Base-by-base conservation (phyloP, 2,113 vertebrate genomes). In the Garra rufa region DNA sequence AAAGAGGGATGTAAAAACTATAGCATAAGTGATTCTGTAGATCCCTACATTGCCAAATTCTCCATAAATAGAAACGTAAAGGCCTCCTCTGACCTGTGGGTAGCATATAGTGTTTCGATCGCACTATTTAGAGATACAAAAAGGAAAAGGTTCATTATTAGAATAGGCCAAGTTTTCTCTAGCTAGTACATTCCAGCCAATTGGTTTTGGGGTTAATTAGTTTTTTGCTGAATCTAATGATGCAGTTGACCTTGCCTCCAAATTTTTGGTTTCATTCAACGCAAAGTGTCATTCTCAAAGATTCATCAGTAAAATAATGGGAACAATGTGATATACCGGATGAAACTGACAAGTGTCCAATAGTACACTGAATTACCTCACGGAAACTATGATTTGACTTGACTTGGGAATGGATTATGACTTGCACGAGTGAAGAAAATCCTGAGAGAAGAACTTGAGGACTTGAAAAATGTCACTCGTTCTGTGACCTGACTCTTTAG, bases 51-150 rank as follows among this genome's bases (percentile, higher is more conserved):
- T 85, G 76, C 71, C 77, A 81, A n/a, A 69, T 81, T 67, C 63
- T 69, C 10, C 44, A 74, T 61, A 75, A 30, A 69, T 38, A 73
- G 17, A 85, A 81, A 75, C 77, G 59, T 83, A 90, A 82, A 84
- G 84, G 88, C 83, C 87, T 85, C 85, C 69, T 4, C 75, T 88
- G 87, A 88, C 88, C 88, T 91, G 77, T 88, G 74, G 83, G 48
- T 87, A 67, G 34, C 71, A 30, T 75, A 76, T 82, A 87, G 86
- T 87, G 87, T 90, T 70, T 59, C 52, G 41, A 46, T 43, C 41
- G 28, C 76, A 55, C 91, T 85, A 87, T 90, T 89, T 90, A 92
- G 89, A 88, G 83, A 83, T 75, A 83, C 89, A 88, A 88, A 77
- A 84, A 86, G 83, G 90, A 89, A 90, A 89, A 88, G 70, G 26